These are phyloP conservation scores for Calephelis perditalis DNA, from an alignment of 2,888 invertebrate genomes.

Conservation along the genomic window DNA sequence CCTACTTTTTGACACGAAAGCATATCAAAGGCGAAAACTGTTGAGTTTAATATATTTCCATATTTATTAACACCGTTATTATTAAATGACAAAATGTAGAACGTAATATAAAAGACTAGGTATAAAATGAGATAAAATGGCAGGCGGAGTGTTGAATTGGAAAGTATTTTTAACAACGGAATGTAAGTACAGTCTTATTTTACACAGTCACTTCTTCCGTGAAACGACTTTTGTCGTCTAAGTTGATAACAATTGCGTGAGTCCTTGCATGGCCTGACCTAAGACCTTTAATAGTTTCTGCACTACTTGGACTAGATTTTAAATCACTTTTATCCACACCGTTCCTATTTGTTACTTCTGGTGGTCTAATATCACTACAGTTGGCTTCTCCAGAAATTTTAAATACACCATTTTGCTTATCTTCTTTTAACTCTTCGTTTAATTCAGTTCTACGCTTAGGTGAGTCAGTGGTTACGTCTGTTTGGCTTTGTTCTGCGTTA, in stretches of 20 bases:
- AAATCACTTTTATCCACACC: slow-evolving; percentile 56
- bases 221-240: slow-evolving; percentile 88
- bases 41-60: neutral
- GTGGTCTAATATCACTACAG: slow-evolving; percentile 63
- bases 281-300: slow-evolving; percentile 58
- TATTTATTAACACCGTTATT: neutral
- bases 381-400: slow-evolving; percentile 69
- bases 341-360: slow-evolving; percentile 54
- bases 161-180: slow-evolving; percentile 17
- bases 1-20: neutral
- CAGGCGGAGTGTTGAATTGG: slow-evolving; percentile 16
- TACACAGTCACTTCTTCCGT: slow-evolving; percentile 88
- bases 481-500: slow-evolving; percentile 61
- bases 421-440: slow-evolving; percentile 51
- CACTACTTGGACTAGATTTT: slow-evolving; percentile 56
- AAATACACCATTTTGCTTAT: slow-evolving; percentile 63
- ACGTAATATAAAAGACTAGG: slow-evolving; percentile 2
- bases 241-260: slow-evolving; percentile 87
- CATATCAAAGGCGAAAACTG: neutral
- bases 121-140: neutral
- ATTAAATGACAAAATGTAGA: slow-evolving; percentile 8
- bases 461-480: slow-evolving; percentile 64
- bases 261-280: slow-evolving; percentile 83
- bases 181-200: slow-evolving; percentile 51
- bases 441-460: slow-evolving; percentile 52